Conservation (phyloP, 2,113 vertebrate species). For the Melanostigma gelatinosum region DNA sequence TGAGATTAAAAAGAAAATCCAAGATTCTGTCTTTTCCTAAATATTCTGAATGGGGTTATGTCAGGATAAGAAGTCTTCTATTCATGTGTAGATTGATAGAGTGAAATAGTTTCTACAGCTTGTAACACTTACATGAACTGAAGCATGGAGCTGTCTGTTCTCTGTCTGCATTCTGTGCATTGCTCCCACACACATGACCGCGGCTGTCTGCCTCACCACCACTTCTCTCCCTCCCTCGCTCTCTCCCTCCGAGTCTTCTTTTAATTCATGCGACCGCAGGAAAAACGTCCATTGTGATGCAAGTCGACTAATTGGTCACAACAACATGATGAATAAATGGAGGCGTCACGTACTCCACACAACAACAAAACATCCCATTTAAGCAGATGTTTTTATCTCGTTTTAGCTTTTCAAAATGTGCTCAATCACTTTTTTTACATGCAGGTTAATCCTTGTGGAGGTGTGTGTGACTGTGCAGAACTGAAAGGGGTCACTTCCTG, state of each 20-base stretch:
- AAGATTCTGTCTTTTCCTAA: background rate
- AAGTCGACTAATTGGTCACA: conserved; percentile 39
- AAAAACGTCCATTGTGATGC: conserved; percentile 10
- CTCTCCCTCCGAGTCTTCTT: background rate
- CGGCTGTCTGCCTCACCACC: background rate
- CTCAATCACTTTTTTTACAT: background rate
- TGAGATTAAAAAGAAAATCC: background rate
- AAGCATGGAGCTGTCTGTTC: conserved; percentile 4
- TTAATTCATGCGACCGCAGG: conserved; percentile 11
- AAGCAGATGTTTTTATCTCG: background rate
- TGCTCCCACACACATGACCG: conserved; percentile 42
- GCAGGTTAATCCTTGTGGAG: background rate
- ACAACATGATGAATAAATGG: conserved; percentile 19
- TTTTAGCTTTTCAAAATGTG: background rate
- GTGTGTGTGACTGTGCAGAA: background rate
- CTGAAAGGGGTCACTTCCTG: background rate
- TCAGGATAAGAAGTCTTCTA: background rate
- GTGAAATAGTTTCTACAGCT: background rate
- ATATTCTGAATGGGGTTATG: background rate
- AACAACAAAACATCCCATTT: background rate
- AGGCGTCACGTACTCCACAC: background rate
- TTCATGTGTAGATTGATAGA: background rate
- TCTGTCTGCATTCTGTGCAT: conserved; percentile 15
- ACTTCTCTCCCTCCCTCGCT: background rate
- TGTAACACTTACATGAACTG: conserved; percentile 29